A percentile compares a stretch with the other conserved stretches of the same genome.
Conservation (phyloP, 2,888 invertebrate genomes). For the Hypolimnas misippus region DNA sequence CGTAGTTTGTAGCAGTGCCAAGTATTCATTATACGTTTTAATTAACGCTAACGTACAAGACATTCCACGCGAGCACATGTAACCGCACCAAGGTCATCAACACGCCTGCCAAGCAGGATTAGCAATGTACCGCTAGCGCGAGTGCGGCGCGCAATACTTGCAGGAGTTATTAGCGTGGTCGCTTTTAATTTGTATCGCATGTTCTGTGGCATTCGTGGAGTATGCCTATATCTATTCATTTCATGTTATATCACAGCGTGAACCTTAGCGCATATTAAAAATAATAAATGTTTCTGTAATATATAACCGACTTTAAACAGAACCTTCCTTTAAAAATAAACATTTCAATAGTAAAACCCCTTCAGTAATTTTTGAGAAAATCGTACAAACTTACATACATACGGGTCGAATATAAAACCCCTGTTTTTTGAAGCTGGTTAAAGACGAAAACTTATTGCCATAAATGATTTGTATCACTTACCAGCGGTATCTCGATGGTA, state of each 20-base stretch:
- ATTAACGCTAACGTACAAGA: constrained; percentile 30
- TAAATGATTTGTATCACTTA: constrained; percentile 66
- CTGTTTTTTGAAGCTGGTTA: too few species aligned
- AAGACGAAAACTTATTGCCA: neutral
- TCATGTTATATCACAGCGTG: neutral
- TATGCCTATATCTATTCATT: neutral
- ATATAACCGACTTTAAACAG: too few species aligned
- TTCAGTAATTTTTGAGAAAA: too few species aligned
- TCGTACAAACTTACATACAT: too few species aligned
- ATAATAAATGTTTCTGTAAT: too few species aligned
- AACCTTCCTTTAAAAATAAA: too few species aligned
- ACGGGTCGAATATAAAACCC: too few species aligned
- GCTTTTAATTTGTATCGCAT: constrained; percentile 79
- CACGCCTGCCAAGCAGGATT: constrained; percentile 52
- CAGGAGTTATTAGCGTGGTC: constrained; percentile 66
- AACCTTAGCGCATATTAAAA: neutral
- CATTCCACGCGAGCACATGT: constrained; percentile 23
- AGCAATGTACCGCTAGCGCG: constrained; percentile 51
- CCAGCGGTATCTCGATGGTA: constrained; percentile 93
- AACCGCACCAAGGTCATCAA: constrained; percentile 33
- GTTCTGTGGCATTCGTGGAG: constrained; percentile 34
- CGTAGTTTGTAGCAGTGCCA: constrained; percentile 10
- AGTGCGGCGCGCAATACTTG: constrained; percentile 51
- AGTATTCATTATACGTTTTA: constrained; percentile 25
- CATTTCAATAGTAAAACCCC: too few species aligned